These are phyloP conservation scores for Drosophila pegasa DNA, from an alignment of 2,888 invertebrate species.

Conservation along the genomic window DNA sequence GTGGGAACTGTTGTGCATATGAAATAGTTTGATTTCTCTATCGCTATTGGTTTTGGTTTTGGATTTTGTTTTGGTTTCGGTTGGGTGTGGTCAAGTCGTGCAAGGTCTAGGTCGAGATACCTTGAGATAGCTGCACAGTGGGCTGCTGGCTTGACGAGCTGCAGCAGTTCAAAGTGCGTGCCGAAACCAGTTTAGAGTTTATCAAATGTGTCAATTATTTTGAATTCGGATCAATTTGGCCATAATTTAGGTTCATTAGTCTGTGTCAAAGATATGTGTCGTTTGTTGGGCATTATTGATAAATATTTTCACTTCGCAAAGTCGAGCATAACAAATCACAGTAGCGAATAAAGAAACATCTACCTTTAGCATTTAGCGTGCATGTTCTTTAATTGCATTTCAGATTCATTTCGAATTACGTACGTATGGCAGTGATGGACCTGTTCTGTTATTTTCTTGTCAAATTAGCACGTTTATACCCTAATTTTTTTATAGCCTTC, in stretches of 20 bases:
- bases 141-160: conserved; percentile 18
- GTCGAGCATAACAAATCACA: conserved; percentile 34
- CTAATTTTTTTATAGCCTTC: conserved; percentile 2
- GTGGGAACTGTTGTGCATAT: conserved; percentile 51
- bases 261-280: conserved; percentile 15
- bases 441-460: conserved; percentile 21
- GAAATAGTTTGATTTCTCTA: conserved; percentile 6
- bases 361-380: conserved; percentile 54
- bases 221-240: background rate
- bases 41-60: background rate
- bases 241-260: conserved; percentile 43
- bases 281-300: conserved; percentile 19
- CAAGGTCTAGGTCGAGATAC: conserved; percentile 70
- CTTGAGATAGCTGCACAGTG: conserved; percentile 52
- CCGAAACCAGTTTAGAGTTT: conserved; percentile 25
- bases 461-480: conserved; percentile 44
- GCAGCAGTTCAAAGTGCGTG: conserved; percentile 8
- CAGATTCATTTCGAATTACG: conserved; percentile 8
- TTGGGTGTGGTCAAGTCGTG: conserved; percentile 58
- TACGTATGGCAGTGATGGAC: conserved; percentile 11
- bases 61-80: background rate
- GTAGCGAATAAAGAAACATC: conserved; percentile 22
- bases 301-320: background rate
- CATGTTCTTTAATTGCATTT: conserved; percentile 25
- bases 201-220: conserved; percentile 10